Evolutionary conservation across 2,797 vertebrate species (phyloP).

Genomic region (Lophotriccus pileatus): DNA sequence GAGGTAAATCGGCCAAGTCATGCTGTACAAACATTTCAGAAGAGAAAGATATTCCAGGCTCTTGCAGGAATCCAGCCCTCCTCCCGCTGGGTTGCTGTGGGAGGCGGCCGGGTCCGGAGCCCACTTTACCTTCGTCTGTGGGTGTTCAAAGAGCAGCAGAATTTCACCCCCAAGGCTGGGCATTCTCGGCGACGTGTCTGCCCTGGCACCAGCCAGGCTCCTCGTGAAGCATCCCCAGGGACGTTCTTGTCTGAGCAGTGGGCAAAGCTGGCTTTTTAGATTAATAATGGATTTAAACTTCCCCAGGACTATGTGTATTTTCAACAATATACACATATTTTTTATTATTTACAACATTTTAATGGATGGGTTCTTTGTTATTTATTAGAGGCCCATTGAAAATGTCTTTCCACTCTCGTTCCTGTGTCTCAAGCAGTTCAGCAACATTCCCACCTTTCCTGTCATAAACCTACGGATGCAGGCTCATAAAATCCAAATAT

Average conservation of each 20-base stretch:
- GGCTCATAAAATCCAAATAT: constrained; percentile 22
- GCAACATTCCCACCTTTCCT: constrained; percentile 29
- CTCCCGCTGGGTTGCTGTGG: not conserved
- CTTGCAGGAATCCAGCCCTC: constrained; percentile 27
- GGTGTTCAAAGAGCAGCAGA: not conserved
- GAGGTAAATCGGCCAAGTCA: constrained; percentile 61
- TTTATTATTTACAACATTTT: not conserved
- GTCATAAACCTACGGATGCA: not conserved
- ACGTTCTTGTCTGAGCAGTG: not conserved
- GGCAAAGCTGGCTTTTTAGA: not conserved
- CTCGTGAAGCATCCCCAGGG: not conserved
- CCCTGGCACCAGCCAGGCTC: fast-evolving
- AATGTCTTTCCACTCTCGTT: not conserved
- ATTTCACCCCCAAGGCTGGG: not conserved
- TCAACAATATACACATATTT: not conserved
- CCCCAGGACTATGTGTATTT: fast-evolving
- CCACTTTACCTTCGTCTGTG: fast-evolving
- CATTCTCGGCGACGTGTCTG: fast-evolving
- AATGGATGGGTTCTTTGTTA: not conserved
- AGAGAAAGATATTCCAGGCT: constrained; percentile 56
- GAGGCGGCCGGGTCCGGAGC: not conserved
- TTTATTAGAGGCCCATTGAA: not conserved
- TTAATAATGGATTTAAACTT: not conserved
- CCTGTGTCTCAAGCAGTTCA: not conserved
- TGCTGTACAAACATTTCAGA: constrained; percentile 55